Evolutionary conservation across 2,888 invertebrate genomes (phyloP).

Genomic region (Drosophila neotestacea): DNA sequence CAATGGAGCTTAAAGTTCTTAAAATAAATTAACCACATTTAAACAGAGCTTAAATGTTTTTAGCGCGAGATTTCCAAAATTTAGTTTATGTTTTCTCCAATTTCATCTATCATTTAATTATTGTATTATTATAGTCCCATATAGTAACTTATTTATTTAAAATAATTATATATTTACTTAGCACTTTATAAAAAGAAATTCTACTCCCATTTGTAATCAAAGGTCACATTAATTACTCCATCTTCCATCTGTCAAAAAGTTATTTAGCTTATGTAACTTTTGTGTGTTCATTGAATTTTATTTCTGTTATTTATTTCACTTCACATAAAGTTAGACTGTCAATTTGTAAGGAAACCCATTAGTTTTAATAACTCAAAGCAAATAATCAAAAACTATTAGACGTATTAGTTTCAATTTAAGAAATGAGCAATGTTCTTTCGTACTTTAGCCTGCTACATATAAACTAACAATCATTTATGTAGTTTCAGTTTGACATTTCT

Average conservation of each 20-base stretch:
- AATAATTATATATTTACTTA: too few relatives aligned
- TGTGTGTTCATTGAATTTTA: constrained; percentile 3
- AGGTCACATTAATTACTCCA: constrained; percentile 7
- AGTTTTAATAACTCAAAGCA: constrained; percentile 14
- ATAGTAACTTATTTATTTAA: too few relatives aligned
- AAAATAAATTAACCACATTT: background rate
- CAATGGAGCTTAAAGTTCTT: background rate
- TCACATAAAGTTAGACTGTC: constrained; percentile 6
- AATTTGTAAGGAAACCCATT: constrained; percentile 1
- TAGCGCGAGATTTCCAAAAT: background rate
- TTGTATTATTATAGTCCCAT: too few relatives aligned
- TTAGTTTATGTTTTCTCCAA: background rate
- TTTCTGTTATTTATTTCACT: background rate
- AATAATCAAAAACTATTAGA: constrained; percentile 2
- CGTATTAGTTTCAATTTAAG: background rate
- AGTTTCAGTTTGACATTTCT: background rate
- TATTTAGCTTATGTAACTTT: background rate
- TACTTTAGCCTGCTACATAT: background rate
- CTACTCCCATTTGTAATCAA: background rate
- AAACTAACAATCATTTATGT: constrained; percentile 13
- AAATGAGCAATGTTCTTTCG: background rate
- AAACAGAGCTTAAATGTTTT: background rate
- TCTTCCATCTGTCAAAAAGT: constrained; percentile 5
- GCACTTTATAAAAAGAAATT: background rate
- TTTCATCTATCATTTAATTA: too few relatives aligned